Evolutionary conservation across 2,797 vertebrate species (phyloP), one percentile per base, ranked within the genome.

Genomic region (Discoglossus pictus): DNA sequence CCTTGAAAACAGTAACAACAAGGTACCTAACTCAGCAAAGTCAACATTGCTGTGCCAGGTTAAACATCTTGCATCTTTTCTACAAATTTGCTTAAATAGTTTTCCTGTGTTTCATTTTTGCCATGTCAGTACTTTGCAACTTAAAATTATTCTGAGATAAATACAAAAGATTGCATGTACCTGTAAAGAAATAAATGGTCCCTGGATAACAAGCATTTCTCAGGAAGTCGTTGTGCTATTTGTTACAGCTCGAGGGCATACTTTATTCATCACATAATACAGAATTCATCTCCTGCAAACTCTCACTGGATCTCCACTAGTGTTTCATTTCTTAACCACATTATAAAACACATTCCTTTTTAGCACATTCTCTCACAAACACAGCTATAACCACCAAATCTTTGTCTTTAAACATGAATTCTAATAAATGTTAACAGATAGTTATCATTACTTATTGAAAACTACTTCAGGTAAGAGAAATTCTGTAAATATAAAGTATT

Each of bases 141-240:
- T 46, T 46, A 21, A 46, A 23, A 38, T 43, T 64, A 31, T 54
- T 44, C 63, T 25, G 42, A 47, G 27, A 47, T 65, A 55, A 55
- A 56, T 55, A 27, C 20, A 3, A 65, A 23, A 47, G n/a, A 54
- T 36, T 48, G 34, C 34, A 46, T 11, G 15, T 65, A 65, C 42
- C 63, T 56, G 62, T 65, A 39, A 65, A 55, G 48, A 16, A 65
- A 65, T 56, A 65, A 56, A 56, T 56, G 42, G 15, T 56, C 63
- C 31, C 52, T 56, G 20, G 34, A 36, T 56, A 48, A 47, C 42
- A 27, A 38, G 23, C 52, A 47, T 46, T 65, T 65, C 47, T 56
- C 31, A 65, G 63, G 16, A 65, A 47, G 52, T 65, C 52, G 27
- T 65, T 55, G 62, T 65, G 51, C 40, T 65, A 39, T 55, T 65